Evolutionary conservation across 2,113 vertebrate genomes (phyloP).

Genomic region (Ahaetulla prasina): DNA sequence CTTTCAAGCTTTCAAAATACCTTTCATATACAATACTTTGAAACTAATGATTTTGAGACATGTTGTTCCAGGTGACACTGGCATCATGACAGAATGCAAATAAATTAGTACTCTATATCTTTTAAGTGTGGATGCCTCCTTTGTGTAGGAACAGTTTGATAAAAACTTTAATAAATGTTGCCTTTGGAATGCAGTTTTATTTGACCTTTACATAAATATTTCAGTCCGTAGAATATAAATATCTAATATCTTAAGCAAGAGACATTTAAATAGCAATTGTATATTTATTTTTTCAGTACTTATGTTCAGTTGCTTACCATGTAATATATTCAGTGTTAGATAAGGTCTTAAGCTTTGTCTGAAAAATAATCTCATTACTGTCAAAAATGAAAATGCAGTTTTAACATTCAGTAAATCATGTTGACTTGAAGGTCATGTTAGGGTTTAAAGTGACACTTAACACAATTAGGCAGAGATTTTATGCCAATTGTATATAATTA

Average conservation of each 20-base stretch:
- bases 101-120: not conserved
- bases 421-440: not conserved
- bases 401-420: slow-evolving; percentile 1
- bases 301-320: not conserved
- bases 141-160: not conserved
- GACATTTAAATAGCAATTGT: not conserved
- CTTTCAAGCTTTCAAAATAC: not conserved
- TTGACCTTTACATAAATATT: not conserved
- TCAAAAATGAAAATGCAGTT: slow-evolving; percentile 1
- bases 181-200: not conserved
- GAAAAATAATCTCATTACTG: slow-evolving; percentile 37
- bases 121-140: not conserved
- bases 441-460: not conserved
- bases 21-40: not conserved
- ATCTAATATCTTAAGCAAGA: not conserved
- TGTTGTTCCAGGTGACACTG: rapidly evolving
- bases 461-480: not conserved
- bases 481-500: not conserved
- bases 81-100: not conserved
- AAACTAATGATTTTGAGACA: not conserved
- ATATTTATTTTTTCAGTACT: not conserved
- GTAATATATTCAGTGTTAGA: not conserved
- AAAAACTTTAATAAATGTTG: not conserved
- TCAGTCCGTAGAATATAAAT: not conserved
- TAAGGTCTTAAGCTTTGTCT: slow-evolving; percentile 2